phyloP scores from a whole-genome alignment of 2,113 vertebrate species.

The Phoenicopterus ruber region DNA sequence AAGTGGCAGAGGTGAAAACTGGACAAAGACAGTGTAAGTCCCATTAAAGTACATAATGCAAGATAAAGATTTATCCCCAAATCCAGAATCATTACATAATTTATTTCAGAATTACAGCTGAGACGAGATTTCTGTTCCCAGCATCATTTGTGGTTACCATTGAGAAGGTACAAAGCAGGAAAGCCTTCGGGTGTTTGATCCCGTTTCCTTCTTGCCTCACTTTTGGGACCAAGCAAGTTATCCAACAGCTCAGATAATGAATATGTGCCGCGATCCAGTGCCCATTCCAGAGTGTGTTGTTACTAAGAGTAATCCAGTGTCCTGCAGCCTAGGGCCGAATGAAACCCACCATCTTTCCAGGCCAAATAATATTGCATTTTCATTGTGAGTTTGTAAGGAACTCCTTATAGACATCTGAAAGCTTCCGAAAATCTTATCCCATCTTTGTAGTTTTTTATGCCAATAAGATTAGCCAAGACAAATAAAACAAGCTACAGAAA shows the following conservation, averaged over 20 bases:
- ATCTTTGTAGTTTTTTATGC: not conserved
- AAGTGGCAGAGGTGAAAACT: not conserved
- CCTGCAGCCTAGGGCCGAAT: not conserved
- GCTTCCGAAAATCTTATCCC: not conserved
- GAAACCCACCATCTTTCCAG: not conserved
- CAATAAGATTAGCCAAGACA: not conserved
- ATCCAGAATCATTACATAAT: not conserved
- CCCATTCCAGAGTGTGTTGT: not conserved
- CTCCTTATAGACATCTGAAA: not conserved
- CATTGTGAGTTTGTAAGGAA: not conserved
- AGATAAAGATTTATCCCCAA: not conserved
- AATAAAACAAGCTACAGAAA: not conserved
- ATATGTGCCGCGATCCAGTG: not conserved
- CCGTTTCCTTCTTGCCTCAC: not conserved
- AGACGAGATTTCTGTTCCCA: not conserved
- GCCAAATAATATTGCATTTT: not conserved
- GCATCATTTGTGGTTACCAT: not conserved
- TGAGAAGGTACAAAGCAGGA: not conserved
- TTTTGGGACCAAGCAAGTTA: not conserved
- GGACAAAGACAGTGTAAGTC: not conserved
- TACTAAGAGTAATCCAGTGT: not conserved
- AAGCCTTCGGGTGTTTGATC: not conserved
- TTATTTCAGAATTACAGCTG: not conserved
- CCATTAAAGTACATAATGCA: not conserved
- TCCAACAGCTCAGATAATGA: not conserved